Conservation (phyloP, 1,140 invertebrate species). For the Antheraea pernyi region DNA sequence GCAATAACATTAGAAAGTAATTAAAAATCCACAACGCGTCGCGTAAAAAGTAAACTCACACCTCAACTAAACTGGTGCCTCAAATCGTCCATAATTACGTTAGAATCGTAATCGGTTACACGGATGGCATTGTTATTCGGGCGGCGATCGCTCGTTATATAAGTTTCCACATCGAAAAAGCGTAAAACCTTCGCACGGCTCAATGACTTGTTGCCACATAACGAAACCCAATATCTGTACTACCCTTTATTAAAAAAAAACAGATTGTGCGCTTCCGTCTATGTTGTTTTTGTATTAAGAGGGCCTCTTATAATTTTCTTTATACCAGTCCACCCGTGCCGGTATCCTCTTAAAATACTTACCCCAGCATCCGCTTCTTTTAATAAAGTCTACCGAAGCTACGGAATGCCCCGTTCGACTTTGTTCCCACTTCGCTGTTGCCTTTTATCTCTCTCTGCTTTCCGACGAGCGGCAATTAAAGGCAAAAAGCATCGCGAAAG, state of each 20-base stretch:
- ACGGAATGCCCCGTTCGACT: slow-evolving; percentile 67
- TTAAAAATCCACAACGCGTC: slow-evolving; percentile 48
- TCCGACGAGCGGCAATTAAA: slow-evolving; percentile 68
- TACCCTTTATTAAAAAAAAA: slow-evolving; percentile 38
- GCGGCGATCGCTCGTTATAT: slow-evolving; percentile 45
- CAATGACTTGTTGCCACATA: slow-evolving; percentile 55
- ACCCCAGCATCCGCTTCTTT: slow-evolving; percentile 78
- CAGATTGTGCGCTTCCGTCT: slow-evolving; percentile 64
- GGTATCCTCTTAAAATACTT: slow-evolving; percentile 77
- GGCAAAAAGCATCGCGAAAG: slow-evolving; percentile 63
- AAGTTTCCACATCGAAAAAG: slow-evolving; percentile 50
- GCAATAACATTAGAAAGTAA: slow-evolving; percentile 66
- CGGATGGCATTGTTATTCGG: slow-evolving; percentile 51
- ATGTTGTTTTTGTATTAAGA: slow-evolving; percentile 55
- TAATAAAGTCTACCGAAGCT: slow-evolving; percentile 74
- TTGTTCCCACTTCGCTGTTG: slow-evolving; percentile 60
- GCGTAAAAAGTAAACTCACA: slow-evolving; percentile 36
- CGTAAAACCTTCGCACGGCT: slow-evolving; percentile 59
- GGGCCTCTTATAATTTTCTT: slow-evolving; percentile 77
- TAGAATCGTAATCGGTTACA: slow-evolving; percentile 53
- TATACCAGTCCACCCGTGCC: slow-evolving; percentile 71
- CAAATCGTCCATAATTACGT: slow-evolving; percentile 48
- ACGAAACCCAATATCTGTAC: slow-evolving; percentile 54
- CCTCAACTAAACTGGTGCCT: slow-evolving; percentile 34
- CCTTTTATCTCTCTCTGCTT: slow-evolving; percentile 69